These are phyloP conservation scores for Xylocampa areola DNA, from an alignment of 2,888 invertebrate genomes.

Conservation along the genomic window DNA sequence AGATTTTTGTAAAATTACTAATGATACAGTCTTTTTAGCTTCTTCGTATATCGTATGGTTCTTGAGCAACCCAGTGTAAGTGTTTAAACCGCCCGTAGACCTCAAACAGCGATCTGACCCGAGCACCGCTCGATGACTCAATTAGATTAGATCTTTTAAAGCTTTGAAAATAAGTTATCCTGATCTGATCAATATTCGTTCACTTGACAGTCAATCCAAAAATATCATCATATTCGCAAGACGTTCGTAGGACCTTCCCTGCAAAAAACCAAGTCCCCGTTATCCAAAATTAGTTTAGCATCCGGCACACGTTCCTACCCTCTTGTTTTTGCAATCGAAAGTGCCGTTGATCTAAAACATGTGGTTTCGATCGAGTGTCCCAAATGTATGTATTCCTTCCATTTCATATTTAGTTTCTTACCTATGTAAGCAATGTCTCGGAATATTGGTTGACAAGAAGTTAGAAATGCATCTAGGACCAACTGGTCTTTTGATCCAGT, in stretches of 20 bases:
- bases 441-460: not conserved
- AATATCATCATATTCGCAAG: slow-evolving; percentile 5
- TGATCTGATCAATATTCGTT: not conserved
- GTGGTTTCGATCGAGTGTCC: slow-evolving; percentile 40
- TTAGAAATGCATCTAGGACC: not conserved
- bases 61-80: too few species aligned
- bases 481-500: not conserved
- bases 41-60: too few species aligned
- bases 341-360: slow-evolving; percentile 56
- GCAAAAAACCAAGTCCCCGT: slow-evolving; percentile 67
- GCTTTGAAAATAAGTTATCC: too few species aligned
- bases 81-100: too few species aligned
- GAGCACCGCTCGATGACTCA: too few species aligned
- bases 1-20: too few species aligned
- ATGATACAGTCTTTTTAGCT: too few species aligned
- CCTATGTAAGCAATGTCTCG: too few species aligned
- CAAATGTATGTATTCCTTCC: slow-evolving; percentile 8
- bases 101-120: too few species aligned
- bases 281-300: slow-evolving; percentile 72
- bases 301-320: slow-evolving; percentile 70
- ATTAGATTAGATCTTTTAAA: too few species aligned
- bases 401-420: not conserved
- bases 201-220: slow-evolving; percentile 5
- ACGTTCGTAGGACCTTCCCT: slow-evolving; percentile 31
- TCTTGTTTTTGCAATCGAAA: slow-evolving; percentile 62